Base-by-base conservation (phyloP, 2,797 vertebrate genomes). In the Manis pentadactyla region DNA sequence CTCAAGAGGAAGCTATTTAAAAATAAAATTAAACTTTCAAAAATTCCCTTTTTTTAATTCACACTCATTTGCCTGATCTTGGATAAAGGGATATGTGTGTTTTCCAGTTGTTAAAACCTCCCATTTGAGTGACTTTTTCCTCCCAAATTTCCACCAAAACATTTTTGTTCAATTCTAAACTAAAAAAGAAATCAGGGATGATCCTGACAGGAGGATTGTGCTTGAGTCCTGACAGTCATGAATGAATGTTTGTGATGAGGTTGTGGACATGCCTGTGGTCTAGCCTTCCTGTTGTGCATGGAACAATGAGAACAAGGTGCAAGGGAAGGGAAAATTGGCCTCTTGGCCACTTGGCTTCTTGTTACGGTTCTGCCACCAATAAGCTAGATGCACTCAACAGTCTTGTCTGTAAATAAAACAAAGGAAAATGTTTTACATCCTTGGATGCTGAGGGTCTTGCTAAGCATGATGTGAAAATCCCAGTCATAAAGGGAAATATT, bases 21-120 rank as follows among this genome's bases (percentile, higher is more conserved):
- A 95, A 96, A 73, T 25, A 64, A 91, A 93, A 12, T 8, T 92
- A 51, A 87, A 61, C 59, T 51, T 92, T 66, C 23, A 77, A 68
- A 66, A 37, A 42, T 74, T 66, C 18, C 42, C 29, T 57, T 51
- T 6, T 23, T 63, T 55, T 66, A 81, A 90, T 4, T 46, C 31
- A 78, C 8, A 19, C 2, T 63, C 29, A 31, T 74, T n/a, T 91
- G 31, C 31, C 25, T 69, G 51, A 39, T 68, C 18, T 83, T 55
- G 25, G 23, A 37, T 21, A 37, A 64, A 86, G 21, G 39, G 2
- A 39, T 49, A 21, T 31, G 4, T 27, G n/a, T 29, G 8, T 68
- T 75, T 96, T 55, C 46, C 73, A 25, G 18, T 84, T 90, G 13
- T 31, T 64, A 75, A 68, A 79, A 82, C 18, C 23, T 51, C 42